Evolutionary conservation across 1,140 invertebrate genomes (phyloP).

Genomic region (Pseudachorutes palmiensis): DNA sequence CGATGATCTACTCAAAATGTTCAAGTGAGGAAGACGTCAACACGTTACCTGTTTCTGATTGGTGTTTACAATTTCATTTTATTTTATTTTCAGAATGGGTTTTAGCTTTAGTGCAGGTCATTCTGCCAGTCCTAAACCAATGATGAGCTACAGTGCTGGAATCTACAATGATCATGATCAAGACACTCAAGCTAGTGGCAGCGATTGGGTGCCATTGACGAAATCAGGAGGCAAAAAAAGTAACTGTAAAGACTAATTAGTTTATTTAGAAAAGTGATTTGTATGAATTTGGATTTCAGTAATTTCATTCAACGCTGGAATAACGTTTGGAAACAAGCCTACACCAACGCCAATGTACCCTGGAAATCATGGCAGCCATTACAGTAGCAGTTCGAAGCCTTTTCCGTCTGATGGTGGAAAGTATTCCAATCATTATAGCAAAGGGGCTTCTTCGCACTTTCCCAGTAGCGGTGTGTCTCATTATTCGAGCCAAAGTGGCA

Average conservation of each 20-base stretch:
- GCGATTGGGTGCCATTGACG: conserved; percentile 13
- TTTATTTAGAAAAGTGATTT: too few relatives aligned
- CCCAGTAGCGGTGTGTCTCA: not conserved
- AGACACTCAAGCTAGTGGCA: not conserved
- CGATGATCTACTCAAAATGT: conserved; percentile 29
- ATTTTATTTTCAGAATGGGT: conserved; percentile 21
- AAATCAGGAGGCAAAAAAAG: conserved; percentile 18
- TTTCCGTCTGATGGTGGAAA: not conserved
- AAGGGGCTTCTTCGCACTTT: not conserved
- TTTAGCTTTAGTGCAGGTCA: conserved; percentile 25
- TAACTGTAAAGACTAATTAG: conserved; percentile 8
- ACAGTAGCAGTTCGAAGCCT: not conserved
- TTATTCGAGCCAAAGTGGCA: not conserved
- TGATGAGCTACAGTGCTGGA: conserved; percentile 14
- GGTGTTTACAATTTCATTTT: too few relatives aligned
- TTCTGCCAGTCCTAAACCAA: not conserved
- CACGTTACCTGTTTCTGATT: too few relatives aligned
- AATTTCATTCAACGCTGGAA: conserved; percentile 23
- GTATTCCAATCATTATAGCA: not conserved
- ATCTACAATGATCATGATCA: not conserved
- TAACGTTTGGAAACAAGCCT: conserved; percentile 18
- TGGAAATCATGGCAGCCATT: not conserved
- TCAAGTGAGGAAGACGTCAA: too few relatives aligned
- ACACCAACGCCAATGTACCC: not conserved
- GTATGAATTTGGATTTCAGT: conserved; percentile 6